These are phyloP conservation scores for Xiphydria camelus DNA, from an alignment of 2,888 invertebrate genomes.

Conservation along the genomic window DNA sequence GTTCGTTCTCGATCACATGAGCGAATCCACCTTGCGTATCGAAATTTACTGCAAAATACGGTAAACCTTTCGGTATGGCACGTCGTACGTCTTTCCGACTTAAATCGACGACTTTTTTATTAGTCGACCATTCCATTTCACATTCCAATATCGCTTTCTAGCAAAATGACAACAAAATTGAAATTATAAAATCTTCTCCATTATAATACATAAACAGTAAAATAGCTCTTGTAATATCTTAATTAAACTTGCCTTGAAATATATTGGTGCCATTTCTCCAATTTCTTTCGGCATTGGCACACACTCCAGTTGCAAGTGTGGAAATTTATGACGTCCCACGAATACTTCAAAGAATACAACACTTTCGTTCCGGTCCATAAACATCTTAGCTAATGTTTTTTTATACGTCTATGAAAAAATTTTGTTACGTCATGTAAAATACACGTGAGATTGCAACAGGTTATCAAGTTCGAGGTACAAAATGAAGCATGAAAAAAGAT, in stretches of 20 bases:
- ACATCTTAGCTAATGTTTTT: constrained; percentile 78
- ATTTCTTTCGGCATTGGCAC: constrained; percentile 82
- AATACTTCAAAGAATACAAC: constrained; percentile 91
- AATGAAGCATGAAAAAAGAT: too few species aligned
- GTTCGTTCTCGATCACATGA: constrained; percentile 95
- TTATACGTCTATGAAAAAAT: constrained; percentile 68
- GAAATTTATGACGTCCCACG: constrained; percentile 70
- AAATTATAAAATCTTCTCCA: constrained; percentile 1
- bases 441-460: not conserved
- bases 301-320: constrained; percentile 89
- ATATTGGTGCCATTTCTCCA: constrained; percentile 90
- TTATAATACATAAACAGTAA: too few species aligned
- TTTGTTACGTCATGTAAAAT: constrained; percentile 7
- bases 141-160: constrained; percentile 92
- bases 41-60: constrained; percentile 95
- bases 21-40: constrained; percentile 91
- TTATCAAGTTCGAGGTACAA: too few species aligned
- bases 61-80: constrained; percentile 88
- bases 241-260: constrained; percentile 74
- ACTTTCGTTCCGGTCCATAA: constrained; percentile 72
- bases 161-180: constrained; percentile 1
- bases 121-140: constrained; percentile 93
- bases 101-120: constrained; percentile 85
- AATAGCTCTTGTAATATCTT: not conserved
- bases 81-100: constrained; percentile 73